Evolutionary conservation across 2,888 invertebrate species (phyloP), one percentile per base, ranked within the genome.

Genomic region (Zhuqinia jingwanae): DNA sequence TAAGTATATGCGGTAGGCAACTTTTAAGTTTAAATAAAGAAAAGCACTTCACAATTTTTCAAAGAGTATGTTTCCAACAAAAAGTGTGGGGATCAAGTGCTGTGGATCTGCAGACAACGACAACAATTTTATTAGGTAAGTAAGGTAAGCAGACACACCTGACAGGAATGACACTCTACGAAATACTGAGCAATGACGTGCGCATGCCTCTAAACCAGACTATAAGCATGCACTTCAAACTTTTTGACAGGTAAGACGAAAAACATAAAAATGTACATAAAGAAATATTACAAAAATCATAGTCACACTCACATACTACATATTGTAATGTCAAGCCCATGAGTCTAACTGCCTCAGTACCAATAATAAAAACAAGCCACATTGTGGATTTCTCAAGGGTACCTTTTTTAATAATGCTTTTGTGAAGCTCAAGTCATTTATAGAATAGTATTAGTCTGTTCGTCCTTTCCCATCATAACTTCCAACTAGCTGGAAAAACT

Each of bases 311-410:
- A 68, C 5, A 8, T 36, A 36, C n/a, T n/a, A 36, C 20, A 11
- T 45, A n/a, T n/a, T 73, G 47, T 73, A 73, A 73, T 50, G 50
- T 73, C 73, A 85, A 75, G 85, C 85, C 79, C 75, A 75, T 36
- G 45, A 70, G 85, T 85, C 85, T 85, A 50, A 30, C 47, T 53
- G 17, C 47, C 47, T 53, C 27, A 53, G 17, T 73, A 53, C 73
- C 25, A 70, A 50, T 50, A 63, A 70, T 50, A 58, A 85, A 36
- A 63, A 45, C 25, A 30, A 42, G 27, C 27, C 36, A 47, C 53
- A 56, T 68, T 58, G 36, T 42, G 56, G n/a, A 68, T 50, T 76
- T 58, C 42, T 84, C 58, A 78, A 84, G 78, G 84, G 80, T 79
- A 75, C 75, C 80, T 85, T 84, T 78, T 76, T n/a, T n/a, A n/a